Conservation (phyloP, 1,140 invertebrate species). For the Kradibia gibbosae region DNA sequence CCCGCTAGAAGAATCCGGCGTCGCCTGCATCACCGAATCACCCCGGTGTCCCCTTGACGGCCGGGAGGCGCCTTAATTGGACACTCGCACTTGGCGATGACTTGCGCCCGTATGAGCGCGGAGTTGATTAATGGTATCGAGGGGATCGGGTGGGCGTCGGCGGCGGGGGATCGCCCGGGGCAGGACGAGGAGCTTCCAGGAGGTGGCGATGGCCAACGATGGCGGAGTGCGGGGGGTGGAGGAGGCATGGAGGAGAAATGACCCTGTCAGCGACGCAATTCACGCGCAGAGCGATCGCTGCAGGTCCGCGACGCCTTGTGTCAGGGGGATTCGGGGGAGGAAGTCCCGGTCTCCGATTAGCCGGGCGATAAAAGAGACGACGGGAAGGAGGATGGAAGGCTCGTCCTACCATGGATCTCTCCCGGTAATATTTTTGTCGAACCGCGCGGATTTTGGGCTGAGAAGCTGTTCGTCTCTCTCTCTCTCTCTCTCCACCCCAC, state of each 20-base stretch:
- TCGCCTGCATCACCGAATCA: neutral
- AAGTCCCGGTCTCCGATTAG: neutral
- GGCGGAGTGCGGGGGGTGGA: no score
- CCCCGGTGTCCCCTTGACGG: neutral
- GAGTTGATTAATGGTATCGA: slow-evolving; percentile 42
- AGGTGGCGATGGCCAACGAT: no score
- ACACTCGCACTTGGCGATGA: slow-evolving; percentile 41
- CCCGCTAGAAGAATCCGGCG: neutral
- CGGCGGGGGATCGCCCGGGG: neutral
- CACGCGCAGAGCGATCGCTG: slow-evolving; percentile 2
- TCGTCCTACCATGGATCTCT: neutral
- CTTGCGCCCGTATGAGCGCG: slow-evolving; percentile 16
- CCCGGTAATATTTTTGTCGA: slow-evolving; percentile 40
- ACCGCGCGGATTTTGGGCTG: neutral
- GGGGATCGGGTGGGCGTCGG: neutral
- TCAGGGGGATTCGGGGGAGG: neutral
- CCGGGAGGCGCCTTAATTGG: slow-evolving; percentile 38
- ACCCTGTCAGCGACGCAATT: slow-evolving; percentile 26
- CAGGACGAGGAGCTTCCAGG: no score
- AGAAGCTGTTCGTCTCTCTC: neutral
- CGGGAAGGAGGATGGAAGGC: neutral
- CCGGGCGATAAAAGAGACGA: neutral
- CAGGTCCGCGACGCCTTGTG: slow-evolving; percentile 1
- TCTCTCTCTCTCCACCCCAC: neutral
- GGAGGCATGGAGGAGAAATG: slow-evolving; percentile 9